Conservation (phyloP, 2,797 vertebrate genomes). For the Nannoperca australis region DNA sequence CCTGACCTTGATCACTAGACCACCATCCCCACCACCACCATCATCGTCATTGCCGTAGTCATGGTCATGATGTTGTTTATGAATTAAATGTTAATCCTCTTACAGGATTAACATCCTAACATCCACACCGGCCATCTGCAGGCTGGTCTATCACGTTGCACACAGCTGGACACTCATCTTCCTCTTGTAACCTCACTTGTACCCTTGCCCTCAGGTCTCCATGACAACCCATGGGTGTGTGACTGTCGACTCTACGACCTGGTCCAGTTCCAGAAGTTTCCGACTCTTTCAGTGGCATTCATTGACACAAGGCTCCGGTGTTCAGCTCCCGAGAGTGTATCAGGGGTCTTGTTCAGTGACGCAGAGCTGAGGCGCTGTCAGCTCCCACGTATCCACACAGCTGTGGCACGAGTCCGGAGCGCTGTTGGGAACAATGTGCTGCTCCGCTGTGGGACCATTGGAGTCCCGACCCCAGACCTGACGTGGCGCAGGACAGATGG, state of each 20-base stretch:
- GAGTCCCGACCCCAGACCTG: constrained; percentile 93
- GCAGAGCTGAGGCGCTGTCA: constrained; percentile 93
- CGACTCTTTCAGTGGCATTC: constrained; percentile 90
- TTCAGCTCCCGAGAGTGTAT: constrained; percentile 89
- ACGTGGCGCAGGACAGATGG: constrained; percentile 92
- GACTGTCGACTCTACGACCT: constrained; percentile 96
- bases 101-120: constrained; percentile 78
- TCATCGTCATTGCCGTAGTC: constrained; percentile 61
- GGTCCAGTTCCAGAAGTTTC: constrained; percentile 92
- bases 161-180: constrained; percentile 62
- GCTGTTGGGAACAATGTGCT: constrained; percentile 92
- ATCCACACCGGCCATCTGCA: constrained; percentile 78
- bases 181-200: constrained; percentile 53
- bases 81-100: constrained; percentile 83
- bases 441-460: constrained; percentile 94
- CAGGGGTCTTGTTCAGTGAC: constrained; percentile 93
- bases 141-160: constrained; percentile 57
- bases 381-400: constrained; percentile 90
- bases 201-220: constrained; percentile 87
- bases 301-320: constrained; percentile 93
- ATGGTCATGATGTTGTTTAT: constrained; percentile 78
- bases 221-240: constrained; percentile 98
- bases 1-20: constrained; percentile 53
- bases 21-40: constrained; percentile 26
- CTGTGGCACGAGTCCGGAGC: constrained; percentile 90